These are phyloP conservation scores for Selene dorsalis DNA, from an alignment of 2,797 vertebrate genomes.

Conservation along the genomic window DNA sequence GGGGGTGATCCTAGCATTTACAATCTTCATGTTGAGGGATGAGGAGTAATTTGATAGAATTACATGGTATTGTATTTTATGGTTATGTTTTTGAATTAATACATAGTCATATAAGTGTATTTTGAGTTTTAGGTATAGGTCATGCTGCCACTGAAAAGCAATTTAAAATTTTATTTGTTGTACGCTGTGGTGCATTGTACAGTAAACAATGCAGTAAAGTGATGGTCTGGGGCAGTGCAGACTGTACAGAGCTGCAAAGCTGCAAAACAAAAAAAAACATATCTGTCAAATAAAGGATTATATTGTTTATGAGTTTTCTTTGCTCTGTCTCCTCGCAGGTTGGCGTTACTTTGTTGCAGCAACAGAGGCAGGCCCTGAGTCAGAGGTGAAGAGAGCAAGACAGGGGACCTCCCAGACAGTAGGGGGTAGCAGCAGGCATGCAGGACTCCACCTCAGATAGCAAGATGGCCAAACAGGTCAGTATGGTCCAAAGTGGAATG, in stretches of 20 bases:
- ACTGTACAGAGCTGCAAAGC: too few species aligned
- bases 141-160: background rate
- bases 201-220: too few species aligned
- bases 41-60: background rate
- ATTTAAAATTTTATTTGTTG: too few species aligned
- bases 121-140: background rate
- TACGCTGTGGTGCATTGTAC: too few species aligned
- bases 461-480: conserved; percentile 88
- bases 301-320: background rate
- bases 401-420: conserved; percentile 82
- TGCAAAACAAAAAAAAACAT: background rate
- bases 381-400: conserved; percentile 83
- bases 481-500: background rate
- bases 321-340: conserved; percentile 65
- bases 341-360: conserved; percentile 85
- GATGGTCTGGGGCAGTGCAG: too few species aligned
- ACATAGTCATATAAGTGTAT: too few species aligned
- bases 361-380: conserved; percentile 84
- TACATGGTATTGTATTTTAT: too few species aligned
- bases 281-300: too few species aligned
- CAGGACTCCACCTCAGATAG: conserved; percentile 83
- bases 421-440: conserved; percentile 80
- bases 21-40: conserved; percentile 11
- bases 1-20: background rate
- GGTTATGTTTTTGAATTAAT: too few species aligned